Evolutionary conservation across 2,797 vertebrate genomes (phyloP).

Genomic region (Coracias cyanogaster): DNA sequence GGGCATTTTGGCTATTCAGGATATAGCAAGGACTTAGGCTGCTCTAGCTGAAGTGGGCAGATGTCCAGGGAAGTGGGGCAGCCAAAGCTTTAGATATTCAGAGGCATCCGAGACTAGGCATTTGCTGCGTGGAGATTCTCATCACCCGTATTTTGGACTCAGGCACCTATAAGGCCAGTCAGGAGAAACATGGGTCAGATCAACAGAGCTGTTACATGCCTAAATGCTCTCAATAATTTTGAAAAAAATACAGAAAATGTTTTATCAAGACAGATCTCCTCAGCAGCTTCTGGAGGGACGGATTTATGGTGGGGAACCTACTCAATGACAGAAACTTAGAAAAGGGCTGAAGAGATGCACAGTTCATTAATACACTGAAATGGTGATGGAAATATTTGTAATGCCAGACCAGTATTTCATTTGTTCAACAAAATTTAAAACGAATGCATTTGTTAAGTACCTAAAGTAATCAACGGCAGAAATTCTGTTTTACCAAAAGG

Average conservation of each 20-base stretch:
- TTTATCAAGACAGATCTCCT: not conserved
- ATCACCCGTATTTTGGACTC: not conserved
- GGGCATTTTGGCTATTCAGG: not conserved
- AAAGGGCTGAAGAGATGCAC: not conserved
- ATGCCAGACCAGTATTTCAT: not conserved
- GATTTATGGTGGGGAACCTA: not conserved
- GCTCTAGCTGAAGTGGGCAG: not conserved
- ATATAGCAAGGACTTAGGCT: not conserved
- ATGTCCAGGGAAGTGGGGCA: not conserved
- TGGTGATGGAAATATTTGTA: not conserved
- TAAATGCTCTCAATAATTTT: not conserved
- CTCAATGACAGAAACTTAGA: not conserved
- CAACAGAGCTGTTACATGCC: not conserved
- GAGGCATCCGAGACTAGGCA: not conserved
- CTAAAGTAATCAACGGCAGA: not conserved
- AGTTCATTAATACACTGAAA: not conserved
- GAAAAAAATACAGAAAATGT: not conserved
- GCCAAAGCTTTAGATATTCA: not conserved
- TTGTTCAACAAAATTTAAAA: not conserved
- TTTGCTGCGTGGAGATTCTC: not conserved
- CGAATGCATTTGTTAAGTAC: not conserved
- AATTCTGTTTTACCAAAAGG: not conserved
- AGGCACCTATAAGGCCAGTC: not conserved
- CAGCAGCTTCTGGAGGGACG: not conserved
- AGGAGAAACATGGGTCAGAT: not conserved